Conservation (phyloP, 2,113 vertebrate species). For the Halichoeres trimaculatus region DNA sequence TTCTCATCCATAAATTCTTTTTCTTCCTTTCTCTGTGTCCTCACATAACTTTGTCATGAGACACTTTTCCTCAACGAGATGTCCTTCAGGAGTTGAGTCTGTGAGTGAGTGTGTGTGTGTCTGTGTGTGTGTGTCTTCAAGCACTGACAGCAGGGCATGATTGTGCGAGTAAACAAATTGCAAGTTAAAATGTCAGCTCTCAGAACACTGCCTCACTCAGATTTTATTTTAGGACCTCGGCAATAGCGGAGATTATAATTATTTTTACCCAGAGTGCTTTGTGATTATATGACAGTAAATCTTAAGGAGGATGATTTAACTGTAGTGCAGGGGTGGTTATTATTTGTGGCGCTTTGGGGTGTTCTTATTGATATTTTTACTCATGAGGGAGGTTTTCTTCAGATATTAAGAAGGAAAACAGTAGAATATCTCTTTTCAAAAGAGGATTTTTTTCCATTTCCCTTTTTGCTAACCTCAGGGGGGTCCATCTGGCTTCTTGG, state of each 20-base stretch:
- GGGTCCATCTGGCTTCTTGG: constrained; percentile 21
- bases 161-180: constrained; percentile 19
- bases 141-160: constrained; percentile 8
- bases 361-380: neutral
- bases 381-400: neutral
- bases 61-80: constrained; percentile 4
- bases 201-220: constrained; percentile 7
- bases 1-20: constrained; percentile 7
- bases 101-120: neutral
- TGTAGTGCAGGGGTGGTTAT: neutral
- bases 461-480: constrained; percentile 13
- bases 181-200: constrained; percentile 32
- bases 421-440: constrained; percentile 10
- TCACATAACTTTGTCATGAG: neutral
- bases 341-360: neutral
- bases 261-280: neutral
- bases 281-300: neutral
- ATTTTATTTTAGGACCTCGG: neutral
- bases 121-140: neutral
- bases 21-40: neutral
- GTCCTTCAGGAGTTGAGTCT: neutral
- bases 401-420: neutral
- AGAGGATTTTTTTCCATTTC: constrained; percentile 7
- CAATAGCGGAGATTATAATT: constrained; percentile 2
- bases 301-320: neutral